Percentiles rank a stretch among this genome's conserved stretches.
Evolutionary conservation across 2,888 invertebrate species (phyloP).

Genomic region (Lepetodrilus schrolli): DNA sequence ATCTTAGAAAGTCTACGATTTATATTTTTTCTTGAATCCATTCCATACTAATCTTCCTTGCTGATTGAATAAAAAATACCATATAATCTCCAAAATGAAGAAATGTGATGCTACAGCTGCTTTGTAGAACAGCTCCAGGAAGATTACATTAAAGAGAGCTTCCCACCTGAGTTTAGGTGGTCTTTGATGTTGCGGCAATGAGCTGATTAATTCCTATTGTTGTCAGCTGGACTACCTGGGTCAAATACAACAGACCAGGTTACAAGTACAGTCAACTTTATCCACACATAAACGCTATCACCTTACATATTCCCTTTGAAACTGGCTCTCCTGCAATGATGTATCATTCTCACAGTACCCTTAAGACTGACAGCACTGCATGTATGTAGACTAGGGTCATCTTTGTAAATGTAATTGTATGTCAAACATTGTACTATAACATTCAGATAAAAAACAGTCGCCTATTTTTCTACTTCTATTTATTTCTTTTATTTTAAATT

Average conservation of each 20-base stretch:
- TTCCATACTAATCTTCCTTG: too few relatives aligned
- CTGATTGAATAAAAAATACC: too few relatives aligned
- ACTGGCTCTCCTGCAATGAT: not conserved
- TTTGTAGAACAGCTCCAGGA: not conserved
- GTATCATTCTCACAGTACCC: not conserved
- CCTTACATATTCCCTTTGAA: not conserved
- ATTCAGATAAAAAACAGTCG: not conserved
- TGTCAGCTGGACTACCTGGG: constrained; percentile 8
- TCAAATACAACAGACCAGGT: not conserved
- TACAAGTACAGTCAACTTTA: constrained; percentile 7
- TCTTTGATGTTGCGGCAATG: not conserved
- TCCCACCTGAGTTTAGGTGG: not conserved
- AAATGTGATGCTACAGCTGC: not conserved
- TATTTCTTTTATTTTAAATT: too few relatives aligned
- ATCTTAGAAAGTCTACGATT: too few relatives aligned
- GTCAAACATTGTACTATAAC: not conserved
- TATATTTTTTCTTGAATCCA: too few relatives aligned
- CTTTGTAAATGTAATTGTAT: not conserved
- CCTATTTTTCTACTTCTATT: too few relatives aligned
- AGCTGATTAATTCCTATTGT: constrained; percentile 20
- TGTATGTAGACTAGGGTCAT: not conserved
- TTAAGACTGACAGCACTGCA: not conserved
- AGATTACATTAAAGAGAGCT: not conserved
- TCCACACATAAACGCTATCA: not conserved
- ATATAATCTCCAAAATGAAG: not conserved